Conservation (phyloP, 2,113 vertebrate genomes). For the Gulo gulo region DNA sequence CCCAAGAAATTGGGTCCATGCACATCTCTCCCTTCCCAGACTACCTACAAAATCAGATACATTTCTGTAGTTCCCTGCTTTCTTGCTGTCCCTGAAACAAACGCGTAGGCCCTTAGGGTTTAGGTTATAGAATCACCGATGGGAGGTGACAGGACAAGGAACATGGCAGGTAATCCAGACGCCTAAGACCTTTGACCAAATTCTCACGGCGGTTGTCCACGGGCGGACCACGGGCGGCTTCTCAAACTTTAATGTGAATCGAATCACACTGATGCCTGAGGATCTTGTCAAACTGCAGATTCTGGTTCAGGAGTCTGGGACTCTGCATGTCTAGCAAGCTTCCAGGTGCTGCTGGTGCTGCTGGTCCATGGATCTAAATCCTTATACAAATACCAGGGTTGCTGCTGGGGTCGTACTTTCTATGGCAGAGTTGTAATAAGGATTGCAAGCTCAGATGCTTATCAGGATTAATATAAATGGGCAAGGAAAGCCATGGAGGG, state of each 20-base stretch:
- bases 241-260: neutral
- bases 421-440: neutral
- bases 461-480: neutral
- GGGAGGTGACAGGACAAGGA: neutral
- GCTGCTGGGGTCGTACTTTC: neutral
- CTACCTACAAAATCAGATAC: neutral
- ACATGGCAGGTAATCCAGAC: constrained; percentile 1
- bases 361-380: neutral
- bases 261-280: neutral
- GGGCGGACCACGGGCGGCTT: neutral
- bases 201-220: neutral
- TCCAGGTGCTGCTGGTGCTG: neutral
- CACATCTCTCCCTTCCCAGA: neutral
- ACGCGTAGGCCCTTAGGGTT: neutral
- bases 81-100: neutral
- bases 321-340: neutral
- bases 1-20: neutral
- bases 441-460: neutral
- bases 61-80: neutral
- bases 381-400: neutral
- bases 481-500: neutral
- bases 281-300: constrained; percentile 26
- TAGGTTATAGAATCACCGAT: neutral
- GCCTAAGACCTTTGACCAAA: neutral
- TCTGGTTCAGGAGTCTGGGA: neutral